Evolutionary conservation across 64 coral and sea anemone species (phyloP).

Genomic region (Montipora sp.): DNA sequence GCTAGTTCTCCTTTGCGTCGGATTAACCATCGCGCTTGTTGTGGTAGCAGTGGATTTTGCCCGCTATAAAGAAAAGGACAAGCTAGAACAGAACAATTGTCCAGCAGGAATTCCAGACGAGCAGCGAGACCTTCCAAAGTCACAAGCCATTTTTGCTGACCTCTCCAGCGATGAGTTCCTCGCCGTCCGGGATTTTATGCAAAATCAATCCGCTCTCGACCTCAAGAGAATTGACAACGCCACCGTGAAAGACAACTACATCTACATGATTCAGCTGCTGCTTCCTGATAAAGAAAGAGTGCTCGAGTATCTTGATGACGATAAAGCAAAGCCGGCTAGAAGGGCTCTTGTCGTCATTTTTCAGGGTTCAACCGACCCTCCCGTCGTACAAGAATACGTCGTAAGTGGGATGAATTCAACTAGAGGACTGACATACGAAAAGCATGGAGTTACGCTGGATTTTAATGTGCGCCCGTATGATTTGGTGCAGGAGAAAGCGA

Average conservation of each 20-base stretch:
- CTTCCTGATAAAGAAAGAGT: conserved; percentile 62
- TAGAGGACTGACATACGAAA: conserved; percentile 8
- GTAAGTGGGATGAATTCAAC: conserved; percentile 38
- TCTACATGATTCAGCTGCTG: conserved; percentile 67
- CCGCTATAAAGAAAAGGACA: conserved; percentile 4
- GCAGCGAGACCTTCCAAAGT: conserved; percentile 36
- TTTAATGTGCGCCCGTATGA: conserved; percentile 76
- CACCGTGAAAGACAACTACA: conserved; percentile 50
- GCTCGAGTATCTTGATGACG: conserved; percentile 55
- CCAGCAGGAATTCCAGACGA: neutral
- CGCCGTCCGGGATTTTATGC: conserved; percentile 78
- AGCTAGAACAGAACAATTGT: neutral
- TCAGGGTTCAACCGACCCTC: conserved; percentile 46
- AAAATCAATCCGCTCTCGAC: conserved; percentile 53
- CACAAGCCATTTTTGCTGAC: conserved; percentile 75
- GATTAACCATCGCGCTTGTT: conserved; percentile 57
- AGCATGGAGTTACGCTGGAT: conserved; percentile 37
- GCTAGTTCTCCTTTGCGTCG: conserved; percentile 50
- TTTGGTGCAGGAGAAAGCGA: conserved; percentile 15
- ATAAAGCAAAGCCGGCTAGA: conserved; percentile 41
- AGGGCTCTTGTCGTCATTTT: conserved; percentile 73
- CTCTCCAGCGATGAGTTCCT: conserved; percentile 66
- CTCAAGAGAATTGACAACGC: conserved; percentile 71
- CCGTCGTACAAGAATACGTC: conserved; percentile 72
- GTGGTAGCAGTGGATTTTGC: conserved; percentile 43